A percentile compares a stretch with the other conserved stretches of the same genome.
Evolutionary conservation across 2,797 vertebrate species (phyloP).

Genomic region (Hybognathus amarus): DNA sequence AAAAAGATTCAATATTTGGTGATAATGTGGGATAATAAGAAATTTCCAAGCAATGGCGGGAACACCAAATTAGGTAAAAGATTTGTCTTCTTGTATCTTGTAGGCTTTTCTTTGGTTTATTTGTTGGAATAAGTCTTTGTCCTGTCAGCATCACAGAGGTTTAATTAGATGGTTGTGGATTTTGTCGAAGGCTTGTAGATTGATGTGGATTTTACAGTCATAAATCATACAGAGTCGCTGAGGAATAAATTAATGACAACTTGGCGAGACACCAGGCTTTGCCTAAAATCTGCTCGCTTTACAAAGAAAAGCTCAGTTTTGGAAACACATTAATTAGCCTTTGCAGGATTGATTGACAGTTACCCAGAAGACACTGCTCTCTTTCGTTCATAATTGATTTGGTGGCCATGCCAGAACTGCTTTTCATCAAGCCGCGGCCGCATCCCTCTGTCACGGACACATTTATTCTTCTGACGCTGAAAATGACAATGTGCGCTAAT

Average conservation of each 20-base stretch:
- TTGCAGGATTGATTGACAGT: constrained; percentile 79
- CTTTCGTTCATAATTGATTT: constrained; percentile 75
- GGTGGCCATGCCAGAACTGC: constrained; percentile 75
- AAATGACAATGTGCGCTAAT: constrained; percentile 81
- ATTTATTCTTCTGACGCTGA: constrained; percentile 63
- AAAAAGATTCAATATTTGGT: not conserved
- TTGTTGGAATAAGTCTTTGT: constrained; percentile 13
- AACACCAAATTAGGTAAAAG: not conserved
- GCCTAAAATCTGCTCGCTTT: constrained; percentile 73
- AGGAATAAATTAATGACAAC: constrained; percentile 45
- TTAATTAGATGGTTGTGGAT: constrained; percentile 6
- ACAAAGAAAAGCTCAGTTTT: constrained; percentile 72
- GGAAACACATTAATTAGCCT: constrained; percentile 79
- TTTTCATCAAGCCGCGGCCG: constrained; percentile 69
- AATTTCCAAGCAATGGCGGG: not conserved
- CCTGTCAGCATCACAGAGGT: not conserved
- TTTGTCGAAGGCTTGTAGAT: constrained; percentile 11
- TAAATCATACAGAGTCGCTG: constrained; percentile 57
- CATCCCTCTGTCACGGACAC: constrained; percentile 56
- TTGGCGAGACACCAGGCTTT: constrained; percentile 73
- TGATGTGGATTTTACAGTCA: constrained; percentile 61
- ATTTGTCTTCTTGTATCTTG: not conserved
- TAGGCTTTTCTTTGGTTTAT: not conserved
- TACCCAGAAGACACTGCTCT: constrained; percentile 72
- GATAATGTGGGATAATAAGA: not conserved